Percentiles rank a stretch among this genome's conserved stretches.
These are phyloP conservation scores for Egretta garzetta DNA, from an alignment of 2,113 vertebrate species.

Conservation along the genomic window DNA sequence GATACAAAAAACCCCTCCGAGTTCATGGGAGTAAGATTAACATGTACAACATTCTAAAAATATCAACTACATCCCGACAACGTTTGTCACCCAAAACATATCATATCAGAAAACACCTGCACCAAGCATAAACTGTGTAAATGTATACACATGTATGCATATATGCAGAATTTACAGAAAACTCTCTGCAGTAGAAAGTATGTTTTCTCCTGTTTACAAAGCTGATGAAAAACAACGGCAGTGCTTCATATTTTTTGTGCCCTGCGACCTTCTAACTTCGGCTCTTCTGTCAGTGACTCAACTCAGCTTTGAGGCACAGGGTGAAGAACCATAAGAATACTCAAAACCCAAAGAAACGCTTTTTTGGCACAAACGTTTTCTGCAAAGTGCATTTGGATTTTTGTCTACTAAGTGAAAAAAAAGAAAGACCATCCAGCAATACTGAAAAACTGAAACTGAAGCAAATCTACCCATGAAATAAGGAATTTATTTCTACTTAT, in stretches of 20 bases:
- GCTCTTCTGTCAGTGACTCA: neutral
- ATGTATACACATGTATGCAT: neutral
- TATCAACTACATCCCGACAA: neutral
- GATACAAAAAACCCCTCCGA: neutral
- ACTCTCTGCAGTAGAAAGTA: neutral
- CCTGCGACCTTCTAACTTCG: neutral
- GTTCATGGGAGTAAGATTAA: neutral
- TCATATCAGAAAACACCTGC: neutral
- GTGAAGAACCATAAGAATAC: neutral
- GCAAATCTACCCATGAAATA: neutral
- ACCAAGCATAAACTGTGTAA: neutral
- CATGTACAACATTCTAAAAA: neutral
- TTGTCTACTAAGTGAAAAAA: neutral
- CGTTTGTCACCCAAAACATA: neutral
- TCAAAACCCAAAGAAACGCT: neutral
- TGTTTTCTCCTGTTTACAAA: neutral
- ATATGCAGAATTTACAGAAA: neutral
- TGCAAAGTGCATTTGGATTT: neutral
- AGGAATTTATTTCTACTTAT: neutral
- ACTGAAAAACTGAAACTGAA: neutral
- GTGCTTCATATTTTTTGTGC: neutral
- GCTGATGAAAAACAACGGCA: neutral
- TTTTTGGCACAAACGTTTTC: neutral
- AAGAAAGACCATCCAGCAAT: neutral
- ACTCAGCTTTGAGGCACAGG: neutral